Evolutionary conservation across 2,888 invertebrate genomes (phyloP).

Genomic region (Melanostoma mellinum): DNA sequence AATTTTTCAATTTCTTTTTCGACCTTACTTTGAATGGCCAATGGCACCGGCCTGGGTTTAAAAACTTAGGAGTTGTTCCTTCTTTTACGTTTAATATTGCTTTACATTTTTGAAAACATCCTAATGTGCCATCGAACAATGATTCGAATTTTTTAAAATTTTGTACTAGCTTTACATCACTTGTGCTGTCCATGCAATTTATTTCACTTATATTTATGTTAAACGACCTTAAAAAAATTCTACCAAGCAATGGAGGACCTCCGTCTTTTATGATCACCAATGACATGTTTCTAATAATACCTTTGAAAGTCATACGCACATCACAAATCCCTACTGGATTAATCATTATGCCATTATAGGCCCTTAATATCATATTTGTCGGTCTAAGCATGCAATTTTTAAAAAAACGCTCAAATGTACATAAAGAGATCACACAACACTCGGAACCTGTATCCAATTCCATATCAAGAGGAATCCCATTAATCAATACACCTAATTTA

Average conservation of each 20-base stretch:
- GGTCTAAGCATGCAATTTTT: not conserved
- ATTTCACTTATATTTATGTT: too few species aligned
- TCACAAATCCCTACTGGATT: constrained; percentile 40
- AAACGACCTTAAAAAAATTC: too few species aligned
- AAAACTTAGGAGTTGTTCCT: constrained; percentile 29
- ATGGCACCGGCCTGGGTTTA: constrained; percentile 20
- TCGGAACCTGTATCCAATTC: constrained; percentile 60
- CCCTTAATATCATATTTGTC: constrained; percentile 31
- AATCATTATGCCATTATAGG: constrained; percentile 52
- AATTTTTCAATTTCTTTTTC: constrained; percentile 40
- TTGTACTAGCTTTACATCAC: too few species aligned
- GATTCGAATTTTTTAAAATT: too few species aligned
- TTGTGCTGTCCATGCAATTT: too few species aligned
- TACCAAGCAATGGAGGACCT: constrained; percentile 26
- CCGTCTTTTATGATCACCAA: constrained; percentile 10
- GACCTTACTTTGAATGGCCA: constrained; percentile 15
- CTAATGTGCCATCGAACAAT: constrained; percentile 1
- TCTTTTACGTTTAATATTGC: constrained; percentile 19
- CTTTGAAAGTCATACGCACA: constrained; percentile 9
- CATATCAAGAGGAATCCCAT: constrained; percentile 36
- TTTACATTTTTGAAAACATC: constrained; percentile 26
- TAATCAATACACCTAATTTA: constrained; percentile 29
- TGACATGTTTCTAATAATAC: constrained; percentile 6
- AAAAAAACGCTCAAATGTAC: constrained; percentile 24
- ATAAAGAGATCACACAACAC: constrained; percentile 45